Evolutionary conservation across 2,113 vertebrate genomes (phyloP), one percentile per base, ranked within the genome.

Genomic region (Sander lucioperca): DNA sequence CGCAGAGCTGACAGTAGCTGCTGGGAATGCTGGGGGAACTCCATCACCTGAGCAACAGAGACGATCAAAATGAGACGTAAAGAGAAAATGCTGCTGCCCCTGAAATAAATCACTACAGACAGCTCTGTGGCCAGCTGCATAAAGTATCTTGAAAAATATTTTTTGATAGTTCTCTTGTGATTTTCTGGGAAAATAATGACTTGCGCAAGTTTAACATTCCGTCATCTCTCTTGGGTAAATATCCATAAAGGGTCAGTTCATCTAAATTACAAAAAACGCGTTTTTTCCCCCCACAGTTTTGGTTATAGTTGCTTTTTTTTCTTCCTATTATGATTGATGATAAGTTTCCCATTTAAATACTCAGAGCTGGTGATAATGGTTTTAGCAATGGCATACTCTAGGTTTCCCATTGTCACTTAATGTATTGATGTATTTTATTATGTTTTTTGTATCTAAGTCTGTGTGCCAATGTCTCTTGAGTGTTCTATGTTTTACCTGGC

Each of bases 21-120:
- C 88, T 96, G 96, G 87, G 97, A 96, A 92, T 99, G 97, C 77
- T 96, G 96, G 0, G 97, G 97, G 82, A 99, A 99, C 83, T 99
- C 97, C 97, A 99, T 99, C 43, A 79, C 73, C 81, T 91, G 71
- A 51, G 27, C 5, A 62, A 58, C 15, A 73, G 23, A 77, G 15
- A 54, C 27, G 12, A 69, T 3, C 39, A 18, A 65, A 47, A 67
- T 25, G 1, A 63, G 18, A 72, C 18, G 63, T 23, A 68, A 27
- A 25, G 39, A 25, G 47, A 63, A 6, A 27, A 80, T 64, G 6
- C 30, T 62, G 47, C 3, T 12, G 43, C 36, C n/a, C 33, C 15
- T 57, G 18, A 33, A 74, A 21, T 18, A 19, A 62, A 69, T 48
- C 7, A 15, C 9, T 11, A 6, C 16, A n/a, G 45, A 59, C n/a